Conservation (phyloP, 2,888 invertebrate species). For the Drosophila birchii region DNA sequence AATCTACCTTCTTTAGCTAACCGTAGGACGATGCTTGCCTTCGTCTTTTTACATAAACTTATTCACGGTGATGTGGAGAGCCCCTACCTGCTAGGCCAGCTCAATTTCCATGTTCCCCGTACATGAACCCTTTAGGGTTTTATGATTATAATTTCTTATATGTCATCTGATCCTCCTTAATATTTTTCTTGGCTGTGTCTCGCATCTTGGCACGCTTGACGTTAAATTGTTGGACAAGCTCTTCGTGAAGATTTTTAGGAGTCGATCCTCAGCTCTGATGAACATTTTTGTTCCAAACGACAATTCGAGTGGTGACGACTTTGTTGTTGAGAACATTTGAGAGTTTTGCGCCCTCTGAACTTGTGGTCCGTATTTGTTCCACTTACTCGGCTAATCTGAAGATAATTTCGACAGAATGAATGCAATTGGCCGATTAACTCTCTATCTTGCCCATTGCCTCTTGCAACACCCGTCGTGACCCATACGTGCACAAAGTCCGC, state of each 20-base stretch:
- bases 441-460: too few species aligned
- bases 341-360: background rate
- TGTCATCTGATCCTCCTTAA: background rate
- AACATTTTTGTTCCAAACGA: background rate
- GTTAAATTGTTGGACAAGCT: background rate
- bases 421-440: too few species aligned
- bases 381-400: background rate
- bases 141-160: too few species aligned
- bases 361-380: conserved; percentile 1
- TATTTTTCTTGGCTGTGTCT: background rate
- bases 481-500: background rate
- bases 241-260: background rate
- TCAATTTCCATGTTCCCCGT: too few species aligned
- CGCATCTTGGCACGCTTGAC: background rate
- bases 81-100: too few species aligned
- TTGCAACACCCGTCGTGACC: background rate
- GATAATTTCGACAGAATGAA: background rate
- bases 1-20: too few species aligned
- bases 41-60: too few species aligned
- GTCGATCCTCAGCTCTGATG: background rate
- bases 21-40: too few species aligned
- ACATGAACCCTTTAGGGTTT: too few species aligned
- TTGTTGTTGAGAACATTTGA: background rate
- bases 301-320: conserved; percentile 1
- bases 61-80: too few species aligned